A percentile compares a stretch with the other conserved stretches of the same genome.
phyloP scores from a whole-genome alignment of 2,888 invertebrate genomes.

The Pollenia amentaria region DNA sequence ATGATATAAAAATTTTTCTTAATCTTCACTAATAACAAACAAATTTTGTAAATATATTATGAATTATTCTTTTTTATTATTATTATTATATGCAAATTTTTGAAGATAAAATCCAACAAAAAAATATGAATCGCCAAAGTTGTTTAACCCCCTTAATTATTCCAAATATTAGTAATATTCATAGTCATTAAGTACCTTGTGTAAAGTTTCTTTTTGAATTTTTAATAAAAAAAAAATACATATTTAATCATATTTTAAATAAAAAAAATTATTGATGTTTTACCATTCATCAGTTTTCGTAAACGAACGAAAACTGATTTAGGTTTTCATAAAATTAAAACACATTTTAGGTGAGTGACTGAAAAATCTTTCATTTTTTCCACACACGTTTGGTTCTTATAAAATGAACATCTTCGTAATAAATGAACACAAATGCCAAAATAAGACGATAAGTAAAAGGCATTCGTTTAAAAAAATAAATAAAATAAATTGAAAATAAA shows the following conservation, averaged over 20 bases:
- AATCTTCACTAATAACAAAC: conserved; percentile 28
- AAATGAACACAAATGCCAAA: no score
- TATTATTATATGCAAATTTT: conserved; percentile 44
- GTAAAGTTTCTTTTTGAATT: conserved; percentile 62
- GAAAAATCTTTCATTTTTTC: no score
- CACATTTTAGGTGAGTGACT: no score
- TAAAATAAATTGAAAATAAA: no score
- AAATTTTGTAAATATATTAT: conserved; percentile 65
- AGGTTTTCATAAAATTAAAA: no score
- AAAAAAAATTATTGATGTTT: not conserved
- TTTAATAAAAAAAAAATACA: conserved; percentile 53
- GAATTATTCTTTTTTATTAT: conserved; percentile 34
- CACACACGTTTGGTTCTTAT: no score
- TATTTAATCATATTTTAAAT: conserved; percentile 53
- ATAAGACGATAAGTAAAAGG: no score
- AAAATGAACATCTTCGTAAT: no score
- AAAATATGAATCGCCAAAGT: conserved; percentile 70
- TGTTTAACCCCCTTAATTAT: conserved; percentile 71
- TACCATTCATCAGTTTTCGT: no score
- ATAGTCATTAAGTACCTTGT: conserved; percentile 74
- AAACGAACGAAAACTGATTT: no score
- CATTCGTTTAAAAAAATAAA: no score
- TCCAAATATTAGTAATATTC: conserved; percentile 73
- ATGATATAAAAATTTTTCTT: conserved; percentile 17
- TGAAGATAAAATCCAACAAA: conserved; percentile 40